These are phyloP conservation scores for Petrocephalus zakoni DNA, from an alignment of 2,113 vertebrate species.

Conservation along the genomic window DNA sequence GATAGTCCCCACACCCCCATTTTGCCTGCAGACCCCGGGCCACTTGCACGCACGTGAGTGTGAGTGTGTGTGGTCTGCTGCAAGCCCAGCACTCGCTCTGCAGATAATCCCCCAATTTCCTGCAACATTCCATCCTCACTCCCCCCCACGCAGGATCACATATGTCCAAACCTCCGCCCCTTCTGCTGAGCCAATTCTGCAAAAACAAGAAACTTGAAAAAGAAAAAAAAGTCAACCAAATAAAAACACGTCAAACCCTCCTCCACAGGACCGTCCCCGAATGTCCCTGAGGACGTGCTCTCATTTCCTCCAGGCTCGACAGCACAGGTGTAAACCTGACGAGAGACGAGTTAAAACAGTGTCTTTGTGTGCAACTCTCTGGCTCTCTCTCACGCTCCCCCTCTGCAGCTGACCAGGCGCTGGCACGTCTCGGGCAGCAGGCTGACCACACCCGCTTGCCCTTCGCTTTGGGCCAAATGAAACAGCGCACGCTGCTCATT, in stretches of 20 bases:
- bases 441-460: neutral
- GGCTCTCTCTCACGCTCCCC: neutral
- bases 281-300: neutral
- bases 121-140: slow-evolving; percentile 32
- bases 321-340: neutral
- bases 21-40: neutral
- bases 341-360: neutral
- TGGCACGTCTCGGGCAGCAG: neutral
- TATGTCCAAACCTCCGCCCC: neutral
- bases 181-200: neutral
- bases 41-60: neutral
- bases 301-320: slow-evolving; percentile 1
- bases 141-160: neutral
- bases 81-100: neutral
- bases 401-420: neutral
- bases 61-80: slow-evolving; percentile 1
- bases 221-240: neutral
- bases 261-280: neutral
- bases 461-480: neutral
- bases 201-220: neutral
- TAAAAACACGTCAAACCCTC: neutral
- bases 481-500: neutral
- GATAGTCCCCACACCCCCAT: neutral
- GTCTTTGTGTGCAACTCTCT: neutral
- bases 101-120: slow-evolving; percentile 40